Evolutionary conservation across 2,797 vertebrate species (phyloP).

Genomic region (Crotalus adamanteus): DNA sequence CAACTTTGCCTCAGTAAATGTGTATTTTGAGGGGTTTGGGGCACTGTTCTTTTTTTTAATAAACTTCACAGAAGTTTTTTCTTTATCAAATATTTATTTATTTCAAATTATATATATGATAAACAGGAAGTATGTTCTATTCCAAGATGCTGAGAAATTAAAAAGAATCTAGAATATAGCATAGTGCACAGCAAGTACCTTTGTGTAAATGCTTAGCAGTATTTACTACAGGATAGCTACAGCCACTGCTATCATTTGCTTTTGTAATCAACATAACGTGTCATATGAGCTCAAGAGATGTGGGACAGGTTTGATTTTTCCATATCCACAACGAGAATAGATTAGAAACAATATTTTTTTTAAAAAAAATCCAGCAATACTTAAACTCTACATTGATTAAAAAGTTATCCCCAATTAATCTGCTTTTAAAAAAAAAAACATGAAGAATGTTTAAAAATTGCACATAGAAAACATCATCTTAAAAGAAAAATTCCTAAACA

Average conservation of each 20-base stretch:
- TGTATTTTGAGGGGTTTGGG: too few species aligned
- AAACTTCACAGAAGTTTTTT: background rate
- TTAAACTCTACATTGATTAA: background rate
- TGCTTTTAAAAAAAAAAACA: background rate
- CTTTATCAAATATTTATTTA: background rate
- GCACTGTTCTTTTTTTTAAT: background rate
- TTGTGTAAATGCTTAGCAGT: background rate
- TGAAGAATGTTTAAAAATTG: background rate
- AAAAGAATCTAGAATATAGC: background rate
- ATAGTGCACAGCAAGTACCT: too few species aligned
- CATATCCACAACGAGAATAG: background rate
- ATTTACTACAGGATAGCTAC: background rate
- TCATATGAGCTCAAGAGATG: background rate
- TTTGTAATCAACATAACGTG: background rate
- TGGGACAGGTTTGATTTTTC: too few species aligned
- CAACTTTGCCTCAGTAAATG: background rate
- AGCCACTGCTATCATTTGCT: too few species aligned
- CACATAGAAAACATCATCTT: background rate
- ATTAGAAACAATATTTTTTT: background rate
- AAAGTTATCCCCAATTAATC: background rate
- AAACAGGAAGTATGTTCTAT: background rate
- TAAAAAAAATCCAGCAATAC: background rate
- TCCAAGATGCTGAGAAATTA: background rate
- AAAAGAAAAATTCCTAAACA: background rate
- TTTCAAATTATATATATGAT: background rate